These are phyloP conservation scores for Xestia xanthographa DNA, from an alignment of 2,888 invertebrate species.

Conservation along the genomic window DNA sequence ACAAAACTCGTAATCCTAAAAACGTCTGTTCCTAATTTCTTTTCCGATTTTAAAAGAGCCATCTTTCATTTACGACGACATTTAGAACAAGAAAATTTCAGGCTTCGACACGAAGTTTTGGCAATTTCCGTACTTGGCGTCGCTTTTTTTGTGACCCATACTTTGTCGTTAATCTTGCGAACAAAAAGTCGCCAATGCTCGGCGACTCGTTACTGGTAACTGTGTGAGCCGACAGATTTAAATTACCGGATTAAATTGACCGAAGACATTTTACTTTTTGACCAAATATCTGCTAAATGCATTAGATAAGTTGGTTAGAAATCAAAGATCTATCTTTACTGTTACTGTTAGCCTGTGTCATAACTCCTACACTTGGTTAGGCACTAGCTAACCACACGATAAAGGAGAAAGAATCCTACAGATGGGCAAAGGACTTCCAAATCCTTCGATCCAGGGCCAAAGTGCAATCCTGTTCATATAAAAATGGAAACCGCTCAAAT, in stretches of 20 bases:
- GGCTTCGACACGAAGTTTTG: constrained; percentile 89
- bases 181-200: constrained; percentile 86
- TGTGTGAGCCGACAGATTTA: constrained; percentile 84
- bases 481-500: constrained; percentile 21
- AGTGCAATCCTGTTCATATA: neutral
- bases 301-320: constrained; percentile 39
- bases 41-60: constrained; percentile 89
- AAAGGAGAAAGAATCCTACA: too few relatives aligned
- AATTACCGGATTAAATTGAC: constrained; percentile 79
- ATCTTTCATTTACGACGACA: constrained; percentile 90
- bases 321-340: constrained; percentile 11
- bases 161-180: constrained; percentile 89
- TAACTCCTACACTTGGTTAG: too few relatives aligned
- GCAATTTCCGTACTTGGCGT: constrained; percentile 88
- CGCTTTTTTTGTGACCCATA: constrained; percentile 88
- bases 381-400: too few relatives aligned
- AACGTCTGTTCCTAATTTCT: constrained; percentile 90
- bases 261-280: constrained; percentile 67
- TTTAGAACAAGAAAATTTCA: constrained; percentile 89
- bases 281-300: constrained; percentile 61
- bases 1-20: constrained; percentile 88
- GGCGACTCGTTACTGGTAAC: constrained; percentile 82
- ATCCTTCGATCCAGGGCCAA: too few relatives aligned
- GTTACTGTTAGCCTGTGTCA: too few relatives aligned
- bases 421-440: too few relatives aligned